Evolutionary conservation across 2,113 vertebrate genomes (phyloP).

Genomic region (Numida meleagris): DNA sequence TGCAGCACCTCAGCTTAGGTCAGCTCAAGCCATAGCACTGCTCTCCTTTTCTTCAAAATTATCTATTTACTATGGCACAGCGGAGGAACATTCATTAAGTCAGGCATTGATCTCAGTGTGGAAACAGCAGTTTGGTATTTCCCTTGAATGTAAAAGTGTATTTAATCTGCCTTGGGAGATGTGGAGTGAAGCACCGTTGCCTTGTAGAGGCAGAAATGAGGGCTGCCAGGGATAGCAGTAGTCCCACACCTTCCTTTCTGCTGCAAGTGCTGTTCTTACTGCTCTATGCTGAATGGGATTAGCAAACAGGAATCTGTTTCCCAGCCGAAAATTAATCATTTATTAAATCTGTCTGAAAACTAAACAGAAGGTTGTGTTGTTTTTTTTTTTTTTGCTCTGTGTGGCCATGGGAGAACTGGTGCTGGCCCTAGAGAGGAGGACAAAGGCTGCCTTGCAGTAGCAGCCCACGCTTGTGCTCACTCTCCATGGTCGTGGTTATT

Average conservation of each 20-base stretch:
- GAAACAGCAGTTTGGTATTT: slow-evolving; percentile 5
- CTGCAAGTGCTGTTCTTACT: background rate
- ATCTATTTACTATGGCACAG: slow-evolving; percentile 5
- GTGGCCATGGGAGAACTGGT: background rate
- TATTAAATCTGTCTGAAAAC: background rate
- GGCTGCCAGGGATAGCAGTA: rapidly evolving
- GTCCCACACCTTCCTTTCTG: background rate
- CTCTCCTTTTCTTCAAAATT: background rate
- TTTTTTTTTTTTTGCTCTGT: background rate
- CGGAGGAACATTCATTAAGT: background rate
- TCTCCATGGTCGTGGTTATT: background rate
- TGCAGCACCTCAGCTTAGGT: background rate
- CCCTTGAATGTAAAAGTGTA: background rate
- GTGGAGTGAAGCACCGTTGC: background rate
- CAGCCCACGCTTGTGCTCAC: background rate
- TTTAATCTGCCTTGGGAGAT: slow-evolving; percentile 39
- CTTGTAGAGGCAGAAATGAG: background rate
- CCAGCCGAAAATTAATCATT: background rate
- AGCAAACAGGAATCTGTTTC: background rate
- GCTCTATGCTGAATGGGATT: background rate
- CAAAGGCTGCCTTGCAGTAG: background rate
- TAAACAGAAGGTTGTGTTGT: background rate
- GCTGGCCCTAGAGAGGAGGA: rapidly evolving
- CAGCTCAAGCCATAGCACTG: background rate
- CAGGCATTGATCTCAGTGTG: slow-evolving; percentile 16